These are phyloP conservation scores for Cavia aperea DNA, from an alignment of 2,113 vertebrate species.

Conservation along the genomic window DNA sequence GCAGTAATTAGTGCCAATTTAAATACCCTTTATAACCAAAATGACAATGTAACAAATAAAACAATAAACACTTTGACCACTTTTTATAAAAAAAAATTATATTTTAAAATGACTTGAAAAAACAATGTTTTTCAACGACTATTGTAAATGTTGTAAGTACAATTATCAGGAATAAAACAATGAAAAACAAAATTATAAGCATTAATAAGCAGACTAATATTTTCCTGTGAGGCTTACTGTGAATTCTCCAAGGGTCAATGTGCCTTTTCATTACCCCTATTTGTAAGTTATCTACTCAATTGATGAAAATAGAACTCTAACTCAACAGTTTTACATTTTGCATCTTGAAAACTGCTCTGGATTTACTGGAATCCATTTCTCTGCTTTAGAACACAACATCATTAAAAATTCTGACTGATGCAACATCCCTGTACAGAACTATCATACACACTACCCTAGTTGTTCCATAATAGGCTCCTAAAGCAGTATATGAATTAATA, in stretches of 20 bases:
- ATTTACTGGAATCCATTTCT: background rate
- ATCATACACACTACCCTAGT: background rate
- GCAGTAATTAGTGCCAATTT: background rate
- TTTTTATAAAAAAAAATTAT: background rate
- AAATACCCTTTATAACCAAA: background rate
- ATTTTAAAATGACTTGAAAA: background rate
- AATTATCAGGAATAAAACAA: background rate
- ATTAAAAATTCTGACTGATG: background rate
- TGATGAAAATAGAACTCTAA: background rate
- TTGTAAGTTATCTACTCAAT: conserved; percentile 17
- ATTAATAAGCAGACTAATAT: background rate
- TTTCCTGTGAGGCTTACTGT: background rate
- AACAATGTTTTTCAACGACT: background rate
- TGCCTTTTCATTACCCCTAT: background rate
- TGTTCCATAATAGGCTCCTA: background rate
- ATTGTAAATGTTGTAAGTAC: background rate
- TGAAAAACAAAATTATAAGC: background rate
- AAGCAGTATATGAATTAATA: background rate
- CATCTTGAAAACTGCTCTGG: background rate
- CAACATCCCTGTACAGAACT: background rate
- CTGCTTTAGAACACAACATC: background rate
- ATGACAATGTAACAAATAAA: conserved; percentile 28
- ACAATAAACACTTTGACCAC: background rate
- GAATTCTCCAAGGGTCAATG: background rate
- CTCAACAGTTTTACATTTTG: background rate